A percentile compares a stretch with the other conserved stretches of the same genome.
These are phyloP conservation scores for Horisme vitalbata DNA, from an alignment of 2,888 invertebrate genomes.

Conservation along the genomic window DNA sequence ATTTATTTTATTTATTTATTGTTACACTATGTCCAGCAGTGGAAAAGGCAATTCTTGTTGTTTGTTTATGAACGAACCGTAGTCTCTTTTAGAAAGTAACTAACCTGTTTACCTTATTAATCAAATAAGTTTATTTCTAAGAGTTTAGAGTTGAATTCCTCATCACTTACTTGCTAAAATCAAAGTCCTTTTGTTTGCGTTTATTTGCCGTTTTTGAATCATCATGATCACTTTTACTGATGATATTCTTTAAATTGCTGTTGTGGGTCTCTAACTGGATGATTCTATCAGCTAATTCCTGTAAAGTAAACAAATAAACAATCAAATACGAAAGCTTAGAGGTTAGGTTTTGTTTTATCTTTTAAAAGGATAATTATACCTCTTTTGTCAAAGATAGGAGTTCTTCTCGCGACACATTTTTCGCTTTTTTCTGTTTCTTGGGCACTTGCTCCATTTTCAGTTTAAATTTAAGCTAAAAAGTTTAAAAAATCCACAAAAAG, in stretches of 20 bases:
- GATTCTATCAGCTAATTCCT: conserved; percentile 89
- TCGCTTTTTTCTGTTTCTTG: conserved; percentile 50
- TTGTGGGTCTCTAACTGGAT: conserved; percentile 90
- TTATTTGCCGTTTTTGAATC: conserved; percentile 36
- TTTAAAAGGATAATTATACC: conserved; percentile 42
- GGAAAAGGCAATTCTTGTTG: too few species aligned
- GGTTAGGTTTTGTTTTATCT: conserved; percentile 34
- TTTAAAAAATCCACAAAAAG: neutral
- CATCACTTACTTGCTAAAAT: conserved; percentile 82
- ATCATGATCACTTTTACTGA: conserved; percentile 74
- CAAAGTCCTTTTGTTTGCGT: conserved; percentile 73
- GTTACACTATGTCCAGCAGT: too few species aligned
- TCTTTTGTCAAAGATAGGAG: conserved; percentile 57
- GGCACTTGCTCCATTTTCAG: conserved; percentile 45
- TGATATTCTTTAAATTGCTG: conserved; percentile 87
- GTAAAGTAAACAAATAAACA: conserved; percentile 25
- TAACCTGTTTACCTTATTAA: neutral
- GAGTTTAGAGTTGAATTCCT: too few species aligned
- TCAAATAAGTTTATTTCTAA: too few species aligned
- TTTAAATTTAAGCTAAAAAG: neutral
- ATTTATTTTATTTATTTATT: too few species aligned
- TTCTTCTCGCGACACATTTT: conserved; percentile 47
- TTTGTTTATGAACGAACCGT: too few species aligned
- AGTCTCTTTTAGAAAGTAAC: too few species aligned
- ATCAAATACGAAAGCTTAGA: conserved; percentile 12